Evolutionary conservation across 2,113 vertebrate genomes (phyloP).

Genomic region (Felis chaus): DNA sequence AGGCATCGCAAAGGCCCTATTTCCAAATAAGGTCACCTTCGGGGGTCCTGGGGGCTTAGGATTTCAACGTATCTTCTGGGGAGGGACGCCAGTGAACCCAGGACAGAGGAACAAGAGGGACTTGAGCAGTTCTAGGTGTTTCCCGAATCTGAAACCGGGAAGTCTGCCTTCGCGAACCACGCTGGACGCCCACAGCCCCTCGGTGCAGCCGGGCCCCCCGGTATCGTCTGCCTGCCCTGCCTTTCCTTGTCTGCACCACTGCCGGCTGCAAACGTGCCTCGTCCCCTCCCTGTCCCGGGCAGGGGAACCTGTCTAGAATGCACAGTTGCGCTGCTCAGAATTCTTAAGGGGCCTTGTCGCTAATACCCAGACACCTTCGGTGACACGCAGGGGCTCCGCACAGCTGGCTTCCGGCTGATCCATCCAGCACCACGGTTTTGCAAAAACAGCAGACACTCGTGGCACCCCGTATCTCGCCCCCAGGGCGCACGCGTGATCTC

Average conservation of each 20-base stretch:
- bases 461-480: fast-evolving
- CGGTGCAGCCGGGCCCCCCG: neutral
- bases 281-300: neutral
- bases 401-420: neutral
- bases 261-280: neutral
- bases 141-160: neutral
- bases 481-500: neutral
- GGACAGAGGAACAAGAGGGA: neutral
- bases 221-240: too few species aligned
- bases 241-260: neutral
- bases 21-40: neutral
- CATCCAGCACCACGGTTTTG: neutral
- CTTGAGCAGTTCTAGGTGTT: neutral
- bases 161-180: fast-evolving
- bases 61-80: neutral
- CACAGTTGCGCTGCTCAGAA: neutral
- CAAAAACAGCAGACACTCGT: neutral
- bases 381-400: too few species aligned
- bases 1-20: neutral
- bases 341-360: neutral
- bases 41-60: too few species aligned
- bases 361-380: neutral
- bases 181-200: fast-evolving
- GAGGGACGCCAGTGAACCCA: neutral
- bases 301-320: fast-evolving